phyloP scores from a whole-genome alignment of 2,888 invertebrate genomes.

The Drosophila borborema region DNA sequence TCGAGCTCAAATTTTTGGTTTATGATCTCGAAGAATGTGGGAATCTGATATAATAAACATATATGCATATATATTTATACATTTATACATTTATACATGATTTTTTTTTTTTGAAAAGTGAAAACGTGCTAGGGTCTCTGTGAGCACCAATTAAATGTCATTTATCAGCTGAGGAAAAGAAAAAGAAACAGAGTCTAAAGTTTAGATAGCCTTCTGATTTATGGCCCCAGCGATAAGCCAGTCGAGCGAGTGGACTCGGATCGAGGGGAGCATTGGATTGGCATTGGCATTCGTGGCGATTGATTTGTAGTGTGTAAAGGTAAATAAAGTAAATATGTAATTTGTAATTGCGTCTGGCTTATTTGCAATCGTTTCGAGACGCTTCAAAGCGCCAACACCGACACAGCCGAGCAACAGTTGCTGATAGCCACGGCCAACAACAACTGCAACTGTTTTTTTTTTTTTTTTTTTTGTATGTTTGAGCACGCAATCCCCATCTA shows the following conservation, averaged over 20 bases:
- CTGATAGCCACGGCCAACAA: slow-evolving; percentile 42
- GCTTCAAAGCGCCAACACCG: slow-evolving; percentile 64
- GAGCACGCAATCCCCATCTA: slow-evolving; percentile 70
- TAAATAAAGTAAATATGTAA: slow-evolving; percentile 68
- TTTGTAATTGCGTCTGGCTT: slow-evolving; percentile 57
- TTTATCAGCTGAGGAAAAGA: slow-evolving; percentile 72
- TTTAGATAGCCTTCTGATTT: slow-evolving; percentile 84
- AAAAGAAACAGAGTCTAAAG: slow-evolving; percentile 65
- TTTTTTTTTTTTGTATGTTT: slow-evolving; percentile 43
- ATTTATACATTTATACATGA: background rate
- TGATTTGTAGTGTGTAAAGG: slow-evolving; percentile 70
- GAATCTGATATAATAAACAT: slow-evolving; percentile 10
- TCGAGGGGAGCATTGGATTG: slow-evolving; percentile 25
- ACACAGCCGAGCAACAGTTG: slow-evolving; percentile 50
- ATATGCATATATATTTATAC: background rate
- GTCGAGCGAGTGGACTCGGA: slow-evolving; percentile 4
- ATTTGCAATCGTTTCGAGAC: slow-evolving; percentile 49
- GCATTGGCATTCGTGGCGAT: slow-evolving; percentile 59
- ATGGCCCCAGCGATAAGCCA: slow-evolving; percentile 70
- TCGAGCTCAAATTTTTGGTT: slow-evolving; percentile 20
- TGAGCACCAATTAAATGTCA: slow-evolving; percentile 75
- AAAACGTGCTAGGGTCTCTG: slow-evolving; percentile 63
- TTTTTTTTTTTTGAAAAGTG: slow-evolving; percentile 34
- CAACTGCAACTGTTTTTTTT: slow-evolving; percentile 24
- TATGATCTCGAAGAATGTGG: slow-evolving; percentile 30